Conservation (phyloP, 2,113 vertebrate genomes). For the Parus major region DNA sequence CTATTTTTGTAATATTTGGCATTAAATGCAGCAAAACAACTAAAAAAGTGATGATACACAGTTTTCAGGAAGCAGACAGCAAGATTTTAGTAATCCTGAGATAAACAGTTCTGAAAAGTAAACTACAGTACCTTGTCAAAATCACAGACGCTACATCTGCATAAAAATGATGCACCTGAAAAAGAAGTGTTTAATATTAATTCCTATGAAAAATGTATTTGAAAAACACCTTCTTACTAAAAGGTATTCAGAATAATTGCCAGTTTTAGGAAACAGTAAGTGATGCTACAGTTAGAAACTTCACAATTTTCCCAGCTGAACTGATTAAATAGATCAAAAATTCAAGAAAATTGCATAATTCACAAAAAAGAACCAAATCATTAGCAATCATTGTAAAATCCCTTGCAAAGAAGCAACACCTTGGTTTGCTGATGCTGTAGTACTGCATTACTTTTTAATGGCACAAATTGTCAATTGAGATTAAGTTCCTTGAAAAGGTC, state of each 20-base stretch:
- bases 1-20: background rate
- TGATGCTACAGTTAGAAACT: background rate
- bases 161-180: background rate
- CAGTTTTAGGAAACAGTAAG: background rate
- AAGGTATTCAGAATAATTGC: background rate
- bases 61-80: background rate
- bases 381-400: background rate
- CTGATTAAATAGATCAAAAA: background rate
- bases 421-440: background rate
- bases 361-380: background rate
- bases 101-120: background rate
- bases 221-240: background rate
- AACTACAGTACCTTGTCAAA: background rate
- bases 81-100: background rate
- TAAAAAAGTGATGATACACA: background rate
- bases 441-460: background rate
- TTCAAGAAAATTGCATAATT: background rate
- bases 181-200: background rate
- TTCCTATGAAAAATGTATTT: background rate
- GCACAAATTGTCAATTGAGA: slow-evolving; percentile 4
- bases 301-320: background rate
- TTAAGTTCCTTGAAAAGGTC: slow-evolving; percentile 2
- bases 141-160: background rate
- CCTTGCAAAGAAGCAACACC: background rate
- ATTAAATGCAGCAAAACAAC: background rate